Evolutionary conservation across 1,140 invertebrate genomes (phyloP), one percentile per base, ranked within the genome.

Genomic region (Palaemon carinicauda): DNA sequence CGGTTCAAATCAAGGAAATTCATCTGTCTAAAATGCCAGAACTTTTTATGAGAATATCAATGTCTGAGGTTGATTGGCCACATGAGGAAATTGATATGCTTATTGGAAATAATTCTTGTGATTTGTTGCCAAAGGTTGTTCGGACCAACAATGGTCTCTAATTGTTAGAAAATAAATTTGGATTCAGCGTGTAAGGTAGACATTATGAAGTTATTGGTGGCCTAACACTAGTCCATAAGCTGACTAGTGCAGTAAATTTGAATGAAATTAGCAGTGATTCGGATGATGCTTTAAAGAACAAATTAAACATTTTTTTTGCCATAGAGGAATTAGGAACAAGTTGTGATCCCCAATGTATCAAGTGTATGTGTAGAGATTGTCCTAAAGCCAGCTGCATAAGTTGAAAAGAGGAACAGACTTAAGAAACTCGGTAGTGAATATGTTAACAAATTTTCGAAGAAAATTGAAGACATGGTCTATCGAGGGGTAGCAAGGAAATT

Each of bases 31-130:
- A 50, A 12, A 77, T 77, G 19, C 29, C 33, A 41, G 10, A 5
- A 50, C 14, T 50, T 5, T 77, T 77, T n/a, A 50, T 41, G 5
- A n/a, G 24, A 14, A n/a, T 21, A 4, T 15, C 74, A 19, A 9
- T 24, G n/a, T n/a, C n/a, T 24, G 74, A 77, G 5, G 21, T 51
- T 41, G 50, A 50, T 31, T 12, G 74, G 4, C 74, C 74, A 14
- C 14, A 50, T 15, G 74, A 9, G 29, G 31, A 19, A 14, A 50
- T 77, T 12, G 74, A 77, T n/a, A n/a, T n/a, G n/a, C n/a, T n/a
- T n/a, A n/a, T n/a, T n/a, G n/a, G n/a, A n/a, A n/a, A n/a, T n/a
- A 19, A 51, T 77, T 77, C 33, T 21, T 77, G 41, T 77, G 74
- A 41, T 19, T 7, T 77, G n/a, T 17, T 77, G 4, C 74, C 74